Percentiles rank a stretch among this genome's conserved stretches.
phyloP scores from a whole-genome alignment of 2,888 invertebrate species.

The Odontocolon sp. region DNA sequence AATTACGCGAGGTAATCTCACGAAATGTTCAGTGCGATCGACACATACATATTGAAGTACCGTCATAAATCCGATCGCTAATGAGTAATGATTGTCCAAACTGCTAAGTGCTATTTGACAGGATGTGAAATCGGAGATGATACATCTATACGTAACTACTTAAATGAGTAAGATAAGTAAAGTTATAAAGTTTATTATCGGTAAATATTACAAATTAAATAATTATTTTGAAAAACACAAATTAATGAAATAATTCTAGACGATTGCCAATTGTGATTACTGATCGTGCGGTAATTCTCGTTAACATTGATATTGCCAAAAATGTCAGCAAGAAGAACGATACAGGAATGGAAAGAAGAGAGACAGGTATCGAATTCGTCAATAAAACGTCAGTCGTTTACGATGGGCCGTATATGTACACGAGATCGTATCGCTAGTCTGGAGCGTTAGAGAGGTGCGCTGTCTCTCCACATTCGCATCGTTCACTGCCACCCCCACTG shows the following conservation, averaged over 20 bases:
- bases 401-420: neutral
- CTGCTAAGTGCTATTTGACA: neutral
- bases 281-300: constrained; percentile 1
- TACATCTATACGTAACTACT: too few species aligned
- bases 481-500: constrained; percentile 32
- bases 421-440: constrained; percentile 48
- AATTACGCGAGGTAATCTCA: constrained; percentile 20
- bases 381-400: constrained; percentile 47
- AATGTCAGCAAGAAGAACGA: neutral
- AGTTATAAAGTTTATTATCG: too few species aligned
- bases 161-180: too few species aligned
- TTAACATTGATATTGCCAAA: constrained; percentile 3
- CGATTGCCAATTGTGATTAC: too few species aligned
- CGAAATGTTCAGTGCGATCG: constrained; percentile 6
- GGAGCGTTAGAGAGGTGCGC: constrained; percentile 41
- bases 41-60: neutral
- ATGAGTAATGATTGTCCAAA: neutral
- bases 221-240: too few species aligned
- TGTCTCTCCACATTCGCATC: constrained; percentile 48
- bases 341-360: constrained; percentile 1
- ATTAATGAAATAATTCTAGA: too few species aligned
- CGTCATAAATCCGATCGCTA: too few species aligned
- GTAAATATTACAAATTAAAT: too few species aligned
- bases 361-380: constrained; percentile 37
- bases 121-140: too few species aligned